A percentile compares a stretch with the other conserved stretches of the same genome.
Conservation (phyloP, 2,797 vertebrate species). For the Lepus oiostolus region DNA sequence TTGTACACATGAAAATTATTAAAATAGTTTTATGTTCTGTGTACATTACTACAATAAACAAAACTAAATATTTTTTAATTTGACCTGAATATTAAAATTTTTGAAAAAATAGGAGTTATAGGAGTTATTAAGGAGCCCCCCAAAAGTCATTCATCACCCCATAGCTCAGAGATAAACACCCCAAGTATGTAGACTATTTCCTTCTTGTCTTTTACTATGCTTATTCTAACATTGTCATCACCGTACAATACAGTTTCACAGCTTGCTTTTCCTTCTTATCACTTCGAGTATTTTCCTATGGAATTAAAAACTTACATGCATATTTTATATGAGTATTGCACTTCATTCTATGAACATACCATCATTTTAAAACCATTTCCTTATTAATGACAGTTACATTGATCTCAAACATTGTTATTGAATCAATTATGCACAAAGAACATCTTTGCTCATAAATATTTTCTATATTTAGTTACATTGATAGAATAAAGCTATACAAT, state of each 20-base stretch:
- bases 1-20: background rate
- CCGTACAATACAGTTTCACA: background rate
- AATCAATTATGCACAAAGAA: constrained; percentile 4
- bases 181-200: background rate
- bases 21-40: constrained; percentile 9
- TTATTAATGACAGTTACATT: background rate
- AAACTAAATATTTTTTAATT: constrained; percentile 1
- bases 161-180: background rate
- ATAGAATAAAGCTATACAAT: background rate
- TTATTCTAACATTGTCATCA: constrained; percentile 14
- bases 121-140: background rate
- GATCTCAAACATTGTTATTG: constrained; percentile 35
- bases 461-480: constrained; percentile 14
- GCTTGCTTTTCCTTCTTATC: background rate
- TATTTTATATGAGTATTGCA: background rate
- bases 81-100: background rate
- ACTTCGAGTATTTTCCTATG: background rate
- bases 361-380: constrained; percentile 21
- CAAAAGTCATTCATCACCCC: background rate
- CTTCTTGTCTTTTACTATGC: background rate
- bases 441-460: background rate
- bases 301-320: background rate
- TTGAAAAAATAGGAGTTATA: background rate
- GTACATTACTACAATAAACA: background rate
- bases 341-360: background rate